Evolutionary conservation across 2,113 vertebrate species (phyloP), one percentile per base, ranked within the genome.

Genomic region (Pipa parva): DNA sequence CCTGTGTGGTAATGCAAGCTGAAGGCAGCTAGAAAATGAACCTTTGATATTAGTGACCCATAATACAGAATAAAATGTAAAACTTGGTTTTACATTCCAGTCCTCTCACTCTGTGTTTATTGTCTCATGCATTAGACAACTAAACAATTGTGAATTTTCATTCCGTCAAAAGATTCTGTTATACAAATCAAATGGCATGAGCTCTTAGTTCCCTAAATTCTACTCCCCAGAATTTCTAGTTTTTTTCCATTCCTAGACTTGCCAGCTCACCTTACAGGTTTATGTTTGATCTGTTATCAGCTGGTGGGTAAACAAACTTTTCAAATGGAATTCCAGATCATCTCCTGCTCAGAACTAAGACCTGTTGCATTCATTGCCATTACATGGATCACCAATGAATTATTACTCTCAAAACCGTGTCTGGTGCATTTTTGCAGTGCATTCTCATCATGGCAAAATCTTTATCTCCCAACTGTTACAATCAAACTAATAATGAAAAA

Each of bases 231-330:
- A 45, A 13, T n/a, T n/a, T n/a, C n/a, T n/a, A n/a, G n/a, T n/a
- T n/a, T 42, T 42, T 42, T 42, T 13, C 1, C 1, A 5, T 42
- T 42, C 17, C 39, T 2, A 42, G 39, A 1, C 12, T 12, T 39
- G 36, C 36, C 36, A 39, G 12, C 21, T 49, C 5, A 36, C 52
- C 12, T 37, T 45, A 33, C 22, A 59, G 24, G 24, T 51, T 27
- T 60, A 39, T 39, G 42, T 64, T 64, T 65, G 63, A 48, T 51
- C 36, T 70, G 24, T 45, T 70, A 70, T 70, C 66, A 59, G 18
- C 9, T 21, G n/a, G 25, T 18, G 21, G 22, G 65, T 69, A 54
- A 64, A 64, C 57, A 60, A 1, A 20, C 56, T 51, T 68, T 52
- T 68, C 56, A 51, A 20, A 50, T 9, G 13, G 10, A 50, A 50